These are phyloP conservation scores for Nannobrachium achirus DNA, from an alignment of 2,113 vertebrate genomes.

Conservation along the genomic window DNA sequence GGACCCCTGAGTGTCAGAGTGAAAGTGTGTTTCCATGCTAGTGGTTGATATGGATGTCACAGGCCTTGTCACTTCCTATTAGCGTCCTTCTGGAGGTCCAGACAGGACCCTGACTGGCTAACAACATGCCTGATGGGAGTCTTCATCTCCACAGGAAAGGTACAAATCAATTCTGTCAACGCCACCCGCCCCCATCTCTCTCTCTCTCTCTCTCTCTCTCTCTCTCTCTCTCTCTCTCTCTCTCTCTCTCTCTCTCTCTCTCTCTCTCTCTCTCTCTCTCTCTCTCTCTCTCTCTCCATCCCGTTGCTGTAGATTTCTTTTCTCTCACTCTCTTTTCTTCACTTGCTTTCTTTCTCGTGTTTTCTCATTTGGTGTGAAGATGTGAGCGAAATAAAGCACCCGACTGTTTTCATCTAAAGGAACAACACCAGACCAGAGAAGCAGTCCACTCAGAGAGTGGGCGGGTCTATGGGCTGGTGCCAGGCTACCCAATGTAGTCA, in stretches of 20 bases:
- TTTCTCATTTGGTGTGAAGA: too few relatives aligned
- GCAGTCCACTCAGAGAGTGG: too few relatives aligned
- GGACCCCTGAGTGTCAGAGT: too few relatives aligned
- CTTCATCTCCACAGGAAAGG: not conserved
- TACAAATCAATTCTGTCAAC: conserved; percentile 26
- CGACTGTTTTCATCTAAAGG: too few relatives aligned
- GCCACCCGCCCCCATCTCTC: not conserved
- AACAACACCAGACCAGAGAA: too few relatives aligned
- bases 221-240: conserved; percentile 1
- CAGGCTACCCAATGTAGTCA: too few relatives aligned
- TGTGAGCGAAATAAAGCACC: too few relatives aligned
- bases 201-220: conserved; percentile 3
- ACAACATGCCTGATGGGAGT: conserved; percentile 3
- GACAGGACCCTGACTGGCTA: not conserved
- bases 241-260: not conserved
- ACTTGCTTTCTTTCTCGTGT: too few relatives aligned
- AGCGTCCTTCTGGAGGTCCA: not conserved
- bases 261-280: not conserved
- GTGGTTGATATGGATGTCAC: not conserved
- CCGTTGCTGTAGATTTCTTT: too few relatives aligned
- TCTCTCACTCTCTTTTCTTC: not conserved
- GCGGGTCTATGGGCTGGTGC: too few relatives aligned
- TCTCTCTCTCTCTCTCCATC: not conserved
- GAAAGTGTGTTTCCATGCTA: too few relatives aligned
- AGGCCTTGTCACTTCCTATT: conserved; percentile 11